Evolutionary conservation across 2,888 invertebrate genomes (phyloP), one percentile per base, ranked within the genome.

Genomic region (Cheiracanthium punctorium): DNA sequence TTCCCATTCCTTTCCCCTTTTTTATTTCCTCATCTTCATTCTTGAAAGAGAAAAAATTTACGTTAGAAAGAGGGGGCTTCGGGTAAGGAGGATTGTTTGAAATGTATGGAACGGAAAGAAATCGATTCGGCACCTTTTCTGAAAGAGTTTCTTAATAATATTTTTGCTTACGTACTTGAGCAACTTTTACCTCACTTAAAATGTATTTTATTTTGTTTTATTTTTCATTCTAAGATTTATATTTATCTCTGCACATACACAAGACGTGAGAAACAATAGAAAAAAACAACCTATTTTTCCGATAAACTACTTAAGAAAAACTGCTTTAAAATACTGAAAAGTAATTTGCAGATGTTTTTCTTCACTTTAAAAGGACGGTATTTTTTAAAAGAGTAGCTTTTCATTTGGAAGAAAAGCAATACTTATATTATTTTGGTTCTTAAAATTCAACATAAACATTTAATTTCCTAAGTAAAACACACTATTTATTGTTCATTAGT

Each of bases 61-160:
- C 0, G 0, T 32, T 74, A 43, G 17, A 41, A 52, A 77, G 73
- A 72, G 67, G 77, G 77, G 82, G 67, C 30, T 24, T 82, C 1
- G n/a, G 70, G 43, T 58, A 70, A 29, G 70, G 74, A 48, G 73
- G 70, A 82, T 75, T 82, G 75, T 28, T 71, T 48, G 72, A 77
- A 73, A 77, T 84, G 82, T 75, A 71, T 75, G 75, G 28, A 37
- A 71, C 33, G 43, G 67, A 48, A 82, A n/a, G 29, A 41, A 29
- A 82, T 82, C 73, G 82, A 82, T 82, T 82, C 52, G 73, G 67
- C 82, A 84, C 77, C 72, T 84, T 84, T 71, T 48, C 71, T 48
- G 14, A 71, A 75, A 70, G 24, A 76, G 58, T 70, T 76, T 82
- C 70, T 70, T 77, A 72, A 73, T 82, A 75, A 70, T 75, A 64